phyloP scores from a whole-genome alignment of 2,888 invertebrate species.

The Lottia gigantea region DNA sequence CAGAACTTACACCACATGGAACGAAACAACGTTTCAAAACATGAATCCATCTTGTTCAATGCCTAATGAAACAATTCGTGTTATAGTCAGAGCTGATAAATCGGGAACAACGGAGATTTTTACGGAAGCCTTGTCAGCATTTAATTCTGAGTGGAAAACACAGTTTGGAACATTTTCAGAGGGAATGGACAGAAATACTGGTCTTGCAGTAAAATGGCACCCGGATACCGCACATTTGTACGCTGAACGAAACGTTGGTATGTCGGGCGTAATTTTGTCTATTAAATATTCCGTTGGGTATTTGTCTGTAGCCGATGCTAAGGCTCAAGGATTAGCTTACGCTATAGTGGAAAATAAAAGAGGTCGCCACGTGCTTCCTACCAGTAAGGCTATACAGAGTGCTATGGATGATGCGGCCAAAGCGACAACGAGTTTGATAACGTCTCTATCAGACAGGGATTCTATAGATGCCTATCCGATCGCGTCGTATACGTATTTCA shows the following conservation, averaged over 20 bases:
- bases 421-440: constrained; percentile 25
- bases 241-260: constrained; percentile 46
- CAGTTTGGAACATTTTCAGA: constrained; percentile 48
- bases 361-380: constrained; percentile 39
- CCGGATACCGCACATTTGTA: constrained; percentile 34
- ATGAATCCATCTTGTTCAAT: constrained; percentile 43
- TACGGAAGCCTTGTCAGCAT: constrained; percentile 51
- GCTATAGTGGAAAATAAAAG: constrained; percentile 46
- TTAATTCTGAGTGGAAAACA: constrained; percentile 46
- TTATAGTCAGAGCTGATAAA: constrained; percentile 56
- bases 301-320: constrained; percentile 49
- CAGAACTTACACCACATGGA: constrained; percentile 55
- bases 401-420: constrained; percentile 43
- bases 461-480: constrained; percentile 45
- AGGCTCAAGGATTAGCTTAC: constrained; percentile 27
- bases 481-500: constrained; percentile 58
- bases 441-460: constrained; percentile 24
- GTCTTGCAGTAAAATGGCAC: constrained; percentile 41
- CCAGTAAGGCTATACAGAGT: constrained; percentile 36
- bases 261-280: constrained; percentile 48
- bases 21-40: constrained; percentile 40
- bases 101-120: constrained; percentile 62
- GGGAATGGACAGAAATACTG: constrained; percentile 24
- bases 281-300: constrained; percentile 55
- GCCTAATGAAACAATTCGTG: constrained; percentile 45